Evolutionary conservation across 2,113 vertebrate species (phyloP).

Genomic region (Xerus inauris): DNA sequence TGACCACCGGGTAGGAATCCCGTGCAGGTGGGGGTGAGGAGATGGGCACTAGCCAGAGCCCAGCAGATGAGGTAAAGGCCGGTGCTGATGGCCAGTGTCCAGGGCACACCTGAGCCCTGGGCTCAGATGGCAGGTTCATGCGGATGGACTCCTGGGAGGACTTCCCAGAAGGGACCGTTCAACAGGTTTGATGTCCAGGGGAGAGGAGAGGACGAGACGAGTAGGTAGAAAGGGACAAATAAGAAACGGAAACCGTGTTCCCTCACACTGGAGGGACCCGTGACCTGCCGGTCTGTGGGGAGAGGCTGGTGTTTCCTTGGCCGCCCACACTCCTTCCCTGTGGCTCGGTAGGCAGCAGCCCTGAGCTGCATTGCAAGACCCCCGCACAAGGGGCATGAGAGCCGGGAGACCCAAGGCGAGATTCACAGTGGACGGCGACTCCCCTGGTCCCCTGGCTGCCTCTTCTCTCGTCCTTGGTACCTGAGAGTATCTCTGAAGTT

Average conservation of each 20-base stretch:
- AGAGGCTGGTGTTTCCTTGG: too few relatives aligned
- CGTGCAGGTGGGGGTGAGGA: not conserved
- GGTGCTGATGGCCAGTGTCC: too few relatives aligned
- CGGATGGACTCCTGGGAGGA: not conserved
- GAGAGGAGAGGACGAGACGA: not conserved
- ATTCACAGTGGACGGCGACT: accelerated
- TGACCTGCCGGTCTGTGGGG: accelerated
- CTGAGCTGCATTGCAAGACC: accelerated
- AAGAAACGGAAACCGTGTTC: accelerated
- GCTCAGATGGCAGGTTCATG: too few relatives aligned
- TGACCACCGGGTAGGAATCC: not conserved
- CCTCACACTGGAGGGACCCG: accelerated
- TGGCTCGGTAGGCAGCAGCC: accelerated
- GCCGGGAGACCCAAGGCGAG: accelerated
- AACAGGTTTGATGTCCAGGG: accelerated
- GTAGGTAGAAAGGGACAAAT: not conserved
- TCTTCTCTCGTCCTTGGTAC: accelerated
- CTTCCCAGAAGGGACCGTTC: not conserved
- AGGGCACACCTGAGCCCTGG: too few relatives aligned
- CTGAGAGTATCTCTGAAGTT: not conserved
- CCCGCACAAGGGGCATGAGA: accelerated
- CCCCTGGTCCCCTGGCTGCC: accelerated
- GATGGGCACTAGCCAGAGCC: accelerated
- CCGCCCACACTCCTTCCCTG: accelerated
- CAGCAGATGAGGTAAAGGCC: too few relatives aligned